Base-by-base conservation (phyloP, 1,140 invertebrate genomes). In the Nylanderia fulva region DNA sequence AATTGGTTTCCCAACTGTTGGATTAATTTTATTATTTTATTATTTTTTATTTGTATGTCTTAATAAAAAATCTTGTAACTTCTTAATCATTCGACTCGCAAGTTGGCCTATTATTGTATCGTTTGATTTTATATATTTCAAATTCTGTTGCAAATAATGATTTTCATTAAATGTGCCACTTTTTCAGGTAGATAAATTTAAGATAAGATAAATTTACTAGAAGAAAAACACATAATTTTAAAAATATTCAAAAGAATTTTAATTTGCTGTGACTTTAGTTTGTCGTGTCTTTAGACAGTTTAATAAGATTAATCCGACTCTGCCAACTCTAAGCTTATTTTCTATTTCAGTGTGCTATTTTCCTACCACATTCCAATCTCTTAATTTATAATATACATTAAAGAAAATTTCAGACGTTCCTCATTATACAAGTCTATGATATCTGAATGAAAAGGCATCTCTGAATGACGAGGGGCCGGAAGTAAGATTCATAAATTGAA, bases 401-500 rank as follows among this genome's bases (percentile, higher is more conserved):
- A n/a, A 45, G 36, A n/a, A 64, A 64, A 68, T 75, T 66, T 27
- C 54, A 69, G 42, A 61, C 54, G 6, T 83, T 82, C 42, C 48
- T 60, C 13, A 18, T 75, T 69, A n/a, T n/a, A 58, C 36, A 8
- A 54, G 27, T 42, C 45, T 42, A 45, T 64, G 61, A 69, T 33
- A 39, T 24, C n/a, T 64, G 21, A 66, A 8, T 36, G 13, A 66
- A 86, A 54, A 68, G 9, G 11, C 5, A 52, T n/a, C n/a, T n/a
- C n/a, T n/a, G n/a, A n/a, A n/a, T n/a, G n/a, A n/a, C 8, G 0
- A 21, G 11, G 36, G 11, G 36, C 18, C 13, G 13, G 13, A n/a
- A 6, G 9, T 68, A 24, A 58, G 69, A 74, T 27, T 76, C 24
- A 54, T 83, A 88, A 77, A 69, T 77, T 88, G 36, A 87, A 87